A percentile compares a stretch with the other conserved stretches of the same genome.
Evolutionary conservation across 2,888 invertebrate genomes (phyloP).

Genomic region (Machimus rusticus): DNA sequence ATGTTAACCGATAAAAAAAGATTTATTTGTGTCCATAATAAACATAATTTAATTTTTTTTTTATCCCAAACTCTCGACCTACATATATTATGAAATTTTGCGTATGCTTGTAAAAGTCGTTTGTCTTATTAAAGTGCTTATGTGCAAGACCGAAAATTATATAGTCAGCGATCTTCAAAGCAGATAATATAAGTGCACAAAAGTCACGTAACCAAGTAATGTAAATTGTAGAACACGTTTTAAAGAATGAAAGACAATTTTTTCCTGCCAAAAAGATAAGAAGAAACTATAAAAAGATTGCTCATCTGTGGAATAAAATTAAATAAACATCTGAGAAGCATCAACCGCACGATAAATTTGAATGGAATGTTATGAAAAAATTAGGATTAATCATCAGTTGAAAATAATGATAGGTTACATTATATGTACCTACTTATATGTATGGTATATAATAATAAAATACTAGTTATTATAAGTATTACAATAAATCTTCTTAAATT

Average conservation of each 20-base stretch:
- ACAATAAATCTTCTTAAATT: too few species aligned
- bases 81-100: neutral
- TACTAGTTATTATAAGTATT: too few species aligned
- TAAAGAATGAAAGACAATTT: neutral
- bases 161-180: neutral
- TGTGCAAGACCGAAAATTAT: neutral
- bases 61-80: neutral
- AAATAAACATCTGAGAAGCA: neutral
- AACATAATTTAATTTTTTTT: neutral
- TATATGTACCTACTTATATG: too few species aligned
- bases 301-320: neutral
- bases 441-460: too few species aligned
- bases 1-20: too few species aligned
- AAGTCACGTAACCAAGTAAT: neutral
- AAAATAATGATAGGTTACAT: too few species aligned
- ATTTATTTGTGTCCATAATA: neutral
- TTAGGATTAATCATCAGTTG: neutral
- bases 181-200: neutral
- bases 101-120: neutral
- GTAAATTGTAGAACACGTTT: neutral
- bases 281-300: neutral
- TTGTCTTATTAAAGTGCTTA: neutral
- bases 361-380: neutral
- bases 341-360: neutral
- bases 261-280: neutral